These are phyloP conservation scores for Leptosomus discolor DNA, from an alignment of 2,113 vertebrate genomes.

Conservation along the genomic window DNA sequence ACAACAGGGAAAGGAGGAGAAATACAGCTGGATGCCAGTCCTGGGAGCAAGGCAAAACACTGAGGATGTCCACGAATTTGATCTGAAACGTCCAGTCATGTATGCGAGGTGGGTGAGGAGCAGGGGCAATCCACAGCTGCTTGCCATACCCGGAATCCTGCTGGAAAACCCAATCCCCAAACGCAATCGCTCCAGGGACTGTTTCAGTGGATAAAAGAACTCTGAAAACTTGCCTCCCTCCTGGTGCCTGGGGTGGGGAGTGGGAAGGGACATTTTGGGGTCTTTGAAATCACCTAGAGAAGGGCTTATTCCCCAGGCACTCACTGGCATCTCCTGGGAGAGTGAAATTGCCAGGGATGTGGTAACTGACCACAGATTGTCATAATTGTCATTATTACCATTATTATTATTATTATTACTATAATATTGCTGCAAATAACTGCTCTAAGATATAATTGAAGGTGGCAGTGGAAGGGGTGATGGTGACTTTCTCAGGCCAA, in stretches of 20 bases:
- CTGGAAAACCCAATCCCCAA: not conserved
- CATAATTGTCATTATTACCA: fast-evolving
- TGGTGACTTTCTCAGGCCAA: not conserved
- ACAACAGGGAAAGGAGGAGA: not conserved
- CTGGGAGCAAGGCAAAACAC: not conserved
- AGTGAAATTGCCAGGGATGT: not conserved
- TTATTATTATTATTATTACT: not conserved
- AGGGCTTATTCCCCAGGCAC: not conserved
- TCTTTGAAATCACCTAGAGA: not conserved
- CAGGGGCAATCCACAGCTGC: not conserved
- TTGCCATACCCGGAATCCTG: not conserved
- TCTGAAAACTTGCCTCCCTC: not conserved
- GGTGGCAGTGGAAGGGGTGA: not conserved
- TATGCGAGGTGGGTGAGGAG: fast-evolving
- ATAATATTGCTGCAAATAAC: not conserved
- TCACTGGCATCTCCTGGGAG: not conserved
- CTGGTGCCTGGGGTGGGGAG: fast-evolving
- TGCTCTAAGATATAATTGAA: not conserved
- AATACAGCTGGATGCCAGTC: not conserved
- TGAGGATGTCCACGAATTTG: not conserved
- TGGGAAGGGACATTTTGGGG: fast-evolving
- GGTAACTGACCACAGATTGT: not conserved
- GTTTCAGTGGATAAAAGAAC: not conserved
- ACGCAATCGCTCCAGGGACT: not conserved
- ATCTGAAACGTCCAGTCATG: fast-evolving